Percentiles rank a stretch among this genome's conserved stretches.
Conservation (phyloP, 2,797 vertebrate species). For the Ispidina lecontei region DNA sequence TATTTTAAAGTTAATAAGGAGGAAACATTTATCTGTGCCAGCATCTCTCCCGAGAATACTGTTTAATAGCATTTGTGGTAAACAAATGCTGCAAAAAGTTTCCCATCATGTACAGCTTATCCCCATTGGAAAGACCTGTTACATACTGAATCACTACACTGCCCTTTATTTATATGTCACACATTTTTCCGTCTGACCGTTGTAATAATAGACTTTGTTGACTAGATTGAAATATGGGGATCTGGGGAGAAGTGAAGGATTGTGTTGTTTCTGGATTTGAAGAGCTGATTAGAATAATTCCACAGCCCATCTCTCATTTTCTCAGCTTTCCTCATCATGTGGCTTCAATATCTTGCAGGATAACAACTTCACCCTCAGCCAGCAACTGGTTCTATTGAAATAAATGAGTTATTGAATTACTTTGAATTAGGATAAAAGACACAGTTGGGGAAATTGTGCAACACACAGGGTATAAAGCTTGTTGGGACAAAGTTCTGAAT, state of each 20-base stretch:
- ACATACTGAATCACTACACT: background rate
- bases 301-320: background rate
- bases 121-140: background rate
- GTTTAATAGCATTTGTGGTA: background rate
- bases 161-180: background rate
- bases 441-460: background rate
- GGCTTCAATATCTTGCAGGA: background rate
- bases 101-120: background rate
- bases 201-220: background rate
- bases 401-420: background rate
- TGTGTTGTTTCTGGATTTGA: conserved; percentile 1
- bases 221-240: background rate
- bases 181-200: background rate
- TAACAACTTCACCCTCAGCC: background rate
- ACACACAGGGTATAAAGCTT: background rate
- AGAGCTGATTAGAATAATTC: background rate
- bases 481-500: conserved; percentile 31
- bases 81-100: background rate
- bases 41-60: background rate
- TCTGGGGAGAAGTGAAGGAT: background rate
- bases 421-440: background rate
- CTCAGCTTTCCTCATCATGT: background rate
- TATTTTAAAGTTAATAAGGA: background rate
- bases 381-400: background rate
- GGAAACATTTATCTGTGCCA: background rate